Evolutionary conservation across 2,797 vertebrate species (phyloP).

Genomic region (Pempheris klunzingeri): DNA sequence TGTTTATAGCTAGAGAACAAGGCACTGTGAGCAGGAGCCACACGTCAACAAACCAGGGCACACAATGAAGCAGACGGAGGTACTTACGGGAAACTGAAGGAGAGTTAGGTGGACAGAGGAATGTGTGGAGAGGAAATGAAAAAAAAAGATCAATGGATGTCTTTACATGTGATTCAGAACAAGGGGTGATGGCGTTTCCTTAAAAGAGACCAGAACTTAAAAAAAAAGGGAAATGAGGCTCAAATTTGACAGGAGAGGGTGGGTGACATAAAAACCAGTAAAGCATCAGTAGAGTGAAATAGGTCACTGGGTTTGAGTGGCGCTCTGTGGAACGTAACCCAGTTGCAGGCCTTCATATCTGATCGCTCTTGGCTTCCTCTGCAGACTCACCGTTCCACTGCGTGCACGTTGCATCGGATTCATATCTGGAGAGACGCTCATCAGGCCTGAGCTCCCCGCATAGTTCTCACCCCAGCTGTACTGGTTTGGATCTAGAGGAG

Average conservation of each 20-base stretch:
- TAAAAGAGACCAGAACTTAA: not conserved
- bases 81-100: conserved; percentile 89
- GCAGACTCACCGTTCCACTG: conserved; percentile 93
- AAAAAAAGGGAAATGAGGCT: not conserved
- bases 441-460: conserved; percentile 96
- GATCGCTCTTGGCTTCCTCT: not conserved
- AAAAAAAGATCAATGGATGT: conserved; percentile 50
- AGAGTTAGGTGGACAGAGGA: conserved; percentile 70
- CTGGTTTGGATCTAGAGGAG: conserved; percentile 93
- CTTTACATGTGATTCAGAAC: conserved; percentile 4
- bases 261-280: conserved; percentile 3
- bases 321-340: not conserved
- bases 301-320: not conserved
- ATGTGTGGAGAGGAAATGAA: conserved; percentile 70
- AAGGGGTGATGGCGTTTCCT: not conserved
- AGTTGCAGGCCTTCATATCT: not conserved
- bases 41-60: conserved; percentile 42
- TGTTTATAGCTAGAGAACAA: conserved; percentile 9
- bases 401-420: conserved; percentile 92
- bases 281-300: conserved; percentile 28
- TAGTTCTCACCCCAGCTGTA: conserved; percentile 99
- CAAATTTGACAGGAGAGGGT: not conserved
- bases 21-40: conserved; percentile 21
- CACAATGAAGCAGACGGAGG: conserved; percentile 45
- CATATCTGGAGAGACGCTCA: conserved; percentile 95